Conservation (phyloP, 2,888 invertebrate species). For the Cosmia trapezina region DNA sequence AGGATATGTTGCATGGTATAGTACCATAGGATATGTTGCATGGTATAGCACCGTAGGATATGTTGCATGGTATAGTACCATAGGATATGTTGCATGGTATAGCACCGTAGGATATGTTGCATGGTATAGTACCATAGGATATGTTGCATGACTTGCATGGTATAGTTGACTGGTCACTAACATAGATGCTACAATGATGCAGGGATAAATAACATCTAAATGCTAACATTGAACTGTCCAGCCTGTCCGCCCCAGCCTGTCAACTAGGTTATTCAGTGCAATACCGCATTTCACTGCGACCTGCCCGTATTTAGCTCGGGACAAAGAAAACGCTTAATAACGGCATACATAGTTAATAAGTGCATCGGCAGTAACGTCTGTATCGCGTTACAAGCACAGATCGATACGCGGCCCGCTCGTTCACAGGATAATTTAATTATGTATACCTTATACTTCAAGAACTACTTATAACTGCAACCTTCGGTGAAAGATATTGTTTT, state of each 20-base stretch:
- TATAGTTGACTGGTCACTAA: neutral
- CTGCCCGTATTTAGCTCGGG: slow-evolving; percentile 12
- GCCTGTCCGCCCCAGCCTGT: no score
- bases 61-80: neutral
- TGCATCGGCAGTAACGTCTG: slow-evolving; percentile 34
- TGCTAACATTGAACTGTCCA: neutral
- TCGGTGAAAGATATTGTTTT: slow-evolving; percentile 4
- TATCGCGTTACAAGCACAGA: slow-evolving; percentile 6
- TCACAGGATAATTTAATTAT: slow-evolving; percentile 51
- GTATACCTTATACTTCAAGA: slow-evolving; percentile 36
- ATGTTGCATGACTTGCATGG: no score
- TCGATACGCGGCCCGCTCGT: slow-evolving; percentile 20
- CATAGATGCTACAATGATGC: neutral
- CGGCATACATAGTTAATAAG: slow-evolving; percentile 37
- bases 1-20: no score
- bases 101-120: no score
- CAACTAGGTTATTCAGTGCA: slow-evolving; percentile 3
- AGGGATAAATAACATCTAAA: no score
- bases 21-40: no score
- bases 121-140: no score
- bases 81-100: no score
- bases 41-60: no score
- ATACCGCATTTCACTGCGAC: slow-evolving; percentile 17
- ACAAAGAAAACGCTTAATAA: slow-evolving; percentile 34
- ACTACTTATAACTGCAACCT: slow-evolving; percentile 32